Evolutionary conservation across 2,113 vertebrate species (phyloP).

Genomic region (Oncorhynchus gorbuscha): DNA sequence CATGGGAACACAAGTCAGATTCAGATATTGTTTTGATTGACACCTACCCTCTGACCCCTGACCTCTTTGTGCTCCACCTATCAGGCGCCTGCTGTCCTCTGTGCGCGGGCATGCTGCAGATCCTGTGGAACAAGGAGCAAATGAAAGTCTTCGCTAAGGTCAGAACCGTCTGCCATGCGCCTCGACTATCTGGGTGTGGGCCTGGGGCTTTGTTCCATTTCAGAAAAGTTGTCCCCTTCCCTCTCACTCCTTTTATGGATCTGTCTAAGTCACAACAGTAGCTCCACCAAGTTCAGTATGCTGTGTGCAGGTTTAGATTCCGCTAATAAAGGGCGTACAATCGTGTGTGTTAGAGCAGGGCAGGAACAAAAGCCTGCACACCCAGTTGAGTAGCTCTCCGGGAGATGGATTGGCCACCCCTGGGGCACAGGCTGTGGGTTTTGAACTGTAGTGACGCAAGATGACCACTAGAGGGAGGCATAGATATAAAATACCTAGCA

Average conservation of each 20-base stretch:
- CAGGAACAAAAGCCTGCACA: no score
- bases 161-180: neutral
- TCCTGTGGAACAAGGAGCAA: constrained; percentile 90
- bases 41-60: constrained; percentile 15
- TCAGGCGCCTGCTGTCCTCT: constrained; percentile 94
- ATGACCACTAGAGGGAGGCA: constrained; percentile 17
- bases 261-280: no score
- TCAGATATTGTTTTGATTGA: neutral
- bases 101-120: constrained; percentile 91
- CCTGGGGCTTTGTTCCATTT: no score
- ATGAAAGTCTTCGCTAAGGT: constrained; percentile 93
- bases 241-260: no score
- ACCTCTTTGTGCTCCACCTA: constrained; percentile 12
- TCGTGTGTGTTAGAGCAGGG: no score
- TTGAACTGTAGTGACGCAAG: constrained; percentile 11
- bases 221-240: no score
- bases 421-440: neutral
- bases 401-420: no score
- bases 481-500: constrained; percentile 6
- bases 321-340: no score
- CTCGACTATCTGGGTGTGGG: no score
- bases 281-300: no score
- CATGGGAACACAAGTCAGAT: neutral
- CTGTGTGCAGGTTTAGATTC: no score
- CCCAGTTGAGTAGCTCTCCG: no score